These are phyloP conservation scores for Tetramorium alpestre DNA, from an alignment of 1,140 invertebrate species.

Conservation along the genomic window DNA sequence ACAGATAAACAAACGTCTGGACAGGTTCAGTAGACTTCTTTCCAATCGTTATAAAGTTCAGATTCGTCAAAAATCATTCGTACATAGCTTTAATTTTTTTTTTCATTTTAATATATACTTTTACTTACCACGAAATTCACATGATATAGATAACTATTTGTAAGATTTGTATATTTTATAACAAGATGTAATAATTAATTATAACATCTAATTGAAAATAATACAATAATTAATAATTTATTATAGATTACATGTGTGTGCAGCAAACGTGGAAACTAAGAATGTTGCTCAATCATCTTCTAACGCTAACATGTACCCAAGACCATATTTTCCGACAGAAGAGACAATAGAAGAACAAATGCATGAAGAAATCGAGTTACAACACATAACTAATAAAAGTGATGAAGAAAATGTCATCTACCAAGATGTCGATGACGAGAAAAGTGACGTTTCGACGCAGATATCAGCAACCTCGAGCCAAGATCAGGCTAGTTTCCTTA, in stretches of 20 bases:
- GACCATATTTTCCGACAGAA: slow-evolving; percentile 21
- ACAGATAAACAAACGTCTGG: slow-evolving; percentile 86
- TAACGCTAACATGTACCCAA: neutral
- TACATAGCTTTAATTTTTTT: no score
- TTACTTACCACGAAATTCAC: neutral
- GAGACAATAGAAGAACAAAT: slow-evolving; percentile 14
- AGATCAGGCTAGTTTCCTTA: slow-evolving; percentile 81
- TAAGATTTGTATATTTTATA: neutral
- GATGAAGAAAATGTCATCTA: slow-evolving; percentile 22
- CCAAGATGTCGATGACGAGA: slow-evolving; percentile 63
- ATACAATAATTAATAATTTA: no score
- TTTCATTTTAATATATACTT: neutral
- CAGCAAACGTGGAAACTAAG: neutral
- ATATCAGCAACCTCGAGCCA: neutral
- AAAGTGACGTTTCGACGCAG: slow-evolving; percentile 39
- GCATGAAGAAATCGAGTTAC: slow-evolving; percentile 26
- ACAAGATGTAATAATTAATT: slow-evolving; percentile 13
- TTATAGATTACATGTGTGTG: slow-evolving; percentile 10
- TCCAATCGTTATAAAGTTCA: neutral
- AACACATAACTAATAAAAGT: neutral
- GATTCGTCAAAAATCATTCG: neutral
- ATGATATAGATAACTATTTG: slow-evolving; percentile 4
- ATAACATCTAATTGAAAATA: no score
- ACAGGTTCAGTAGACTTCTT: slow-evolving; percentile 17
- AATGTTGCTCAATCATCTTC: slow-evolving; percentile 10